These are phyloP conservation scores for Staurois parvus DNA, from an alignment of 2,797 vertebrate species.

Conservation along the genomic window DNA sequence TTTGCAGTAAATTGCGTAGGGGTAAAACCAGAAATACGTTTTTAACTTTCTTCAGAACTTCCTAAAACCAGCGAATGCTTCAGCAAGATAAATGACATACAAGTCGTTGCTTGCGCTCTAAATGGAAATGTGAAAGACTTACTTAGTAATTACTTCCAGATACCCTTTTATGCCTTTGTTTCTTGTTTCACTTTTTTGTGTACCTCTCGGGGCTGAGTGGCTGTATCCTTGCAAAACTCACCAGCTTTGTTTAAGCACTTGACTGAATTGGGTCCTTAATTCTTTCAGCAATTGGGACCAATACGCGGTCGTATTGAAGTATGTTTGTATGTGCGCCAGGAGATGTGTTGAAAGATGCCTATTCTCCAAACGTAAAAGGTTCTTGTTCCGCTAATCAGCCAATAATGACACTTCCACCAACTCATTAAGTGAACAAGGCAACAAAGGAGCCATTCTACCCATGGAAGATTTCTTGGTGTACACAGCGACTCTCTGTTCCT, in stretches of 20 bases:
- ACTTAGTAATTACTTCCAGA: constrained; percentile 56
- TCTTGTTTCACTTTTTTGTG: constrained; percentile 6
- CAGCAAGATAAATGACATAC: constrained; percentile 37
- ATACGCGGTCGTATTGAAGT: constrained; percentile 30
- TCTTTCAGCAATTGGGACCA: constrained; percentile 33
- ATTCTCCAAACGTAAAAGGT: constrained; percentile 31
- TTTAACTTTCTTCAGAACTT: constrained; percentile 5
- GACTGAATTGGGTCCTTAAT: constrained; percentile 27
- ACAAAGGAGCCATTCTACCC: constrained; percentile 48
- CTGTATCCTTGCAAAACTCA: constrained; percentile 12
- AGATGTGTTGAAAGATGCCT: constrained; percentile 46
- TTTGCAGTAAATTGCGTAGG: neutral
- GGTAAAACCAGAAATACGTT: neutral
- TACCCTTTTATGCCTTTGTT: constrained; percentile 36
- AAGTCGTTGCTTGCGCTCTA: constrained; percentile 2
- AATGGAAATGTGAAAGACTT: constrained; percentile 11
- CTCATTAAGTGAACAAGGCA: constrained; percentile 51
- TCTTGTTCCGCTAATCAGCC: constrained; percentile 46
- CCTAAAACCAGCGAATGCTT: constrained; percentile 7
- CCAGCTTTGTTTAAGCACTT: constrained; percentile 45
- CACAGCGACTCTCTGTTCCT: constrained; percentile 32
- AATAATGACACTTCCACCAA: constrained; percentile 56
- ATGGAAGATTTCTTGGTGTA: constrained; percentile 37
- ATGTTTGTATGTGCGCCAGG: constrained; percentile 46
- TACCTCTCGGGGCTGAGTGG: constrained; percentile 17